Percentiles rank a stretch among this genome's conserved stretches.
These are phyloP conservation scores for Diglossa cyanea DNA, from an alignment of 2,797 vertebrate species.

Conservation along the genomic window DNA sequence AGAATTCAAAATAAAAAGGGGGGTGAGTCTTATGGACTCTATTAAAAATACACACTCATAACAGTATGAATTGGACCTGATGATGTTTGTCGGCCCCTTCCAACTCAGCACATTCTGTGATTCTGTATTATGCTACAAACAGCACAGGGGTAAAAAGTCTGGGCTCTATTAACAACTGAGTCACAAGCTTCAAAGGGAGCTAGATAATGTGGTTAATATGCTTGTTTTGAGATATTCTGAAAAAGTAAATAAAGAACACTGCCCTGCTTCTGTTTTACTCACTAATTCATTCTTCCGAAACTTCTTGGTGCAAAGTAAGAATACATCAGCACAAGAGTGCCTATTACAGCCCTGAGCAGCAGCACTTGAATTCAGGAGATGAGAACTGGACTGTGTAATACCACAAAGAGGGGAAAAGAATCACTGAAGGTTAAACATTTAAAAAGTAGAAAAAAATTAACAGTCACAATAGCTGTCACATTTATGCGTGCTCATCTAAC, in stretches of 20 bases:
- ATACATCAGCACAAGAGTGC: not conserved
- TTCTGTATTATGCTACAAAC: not conserved
- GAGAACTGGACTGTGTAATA: not conserved
- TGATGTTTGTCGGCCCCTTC: not conserved
- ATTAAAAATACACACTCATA: not conserved
- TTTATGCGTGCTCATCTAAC: not conserved
- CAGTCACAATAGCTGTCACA: not conserved
- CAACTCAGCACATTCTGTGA: not conserved
- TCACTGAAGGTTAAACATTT: not conserved
- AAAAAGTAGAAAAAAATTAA: not conserved
- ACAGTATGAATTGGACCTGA: not conserved
- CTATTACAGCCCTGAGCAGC: not conserved
- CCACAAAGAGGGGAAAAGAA: not conserved
- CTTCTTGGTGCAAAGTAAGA: not conserved
- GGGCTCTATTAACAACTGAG: not conserved
- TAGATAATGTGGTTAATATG: not conserved
- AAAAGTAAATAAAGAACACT: not conserved
- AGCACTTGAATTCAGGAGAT: not conserved
- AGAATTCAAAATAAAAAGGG: not conserved
- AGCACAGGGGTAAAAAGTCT: not conserved
- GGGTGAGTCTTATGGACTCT: fast-evolving
- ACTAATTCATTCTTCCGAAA: not conserved
- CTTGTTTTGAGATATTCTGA: not conserved
- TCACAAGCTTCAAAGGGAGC: not conserved
- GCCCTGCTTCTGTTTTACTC: not conserved